These are phyloP conservation scores for Panulirus ornatus DNA, from an alignment of 1,140 invertebrate species.

Conservation along the genomic window DNA sequence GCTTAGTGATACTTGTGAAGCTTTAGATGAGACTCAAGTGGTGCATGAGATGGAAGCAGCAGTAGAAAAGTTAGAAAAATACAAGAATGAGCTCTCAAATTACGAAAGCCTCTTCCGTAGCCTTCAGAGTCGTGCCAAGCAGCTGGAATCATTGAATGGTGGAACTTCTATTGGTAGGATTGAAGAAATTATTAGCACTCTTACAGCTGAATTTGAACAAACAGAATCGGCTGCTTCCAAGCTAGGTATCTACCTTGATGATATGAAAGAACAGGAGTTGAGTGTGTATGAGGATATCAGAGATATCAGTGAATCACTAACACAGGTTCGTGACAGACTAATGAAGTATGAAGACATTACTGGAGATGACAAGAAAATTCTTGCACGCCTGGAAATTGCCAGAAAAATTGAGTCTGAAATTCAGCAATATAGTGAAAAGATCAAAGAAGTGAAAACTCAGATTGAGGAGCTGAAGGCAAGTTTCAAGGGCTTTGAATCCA, in stretches of 20 bases:
- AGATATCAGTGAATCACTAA: constrained; percentile 83
- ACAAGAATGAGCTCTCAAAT: constrained; percentile 90
- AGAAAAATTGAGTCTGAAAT: constrained; percentile 85
- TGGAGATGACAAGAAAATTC: constrained; percentile 90
- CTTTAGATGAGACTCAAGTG: constrained; percentile 85
- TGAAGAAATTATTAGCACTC: constrained; percentile 83
- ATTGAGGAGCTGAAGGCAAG: constrained; percentile 86
- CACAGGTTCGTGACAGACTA: constrained; percentile 89
- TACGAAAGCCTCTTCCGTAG: constrained; percentile 87
- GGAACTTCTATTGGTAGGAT: constrained; percentile 85
- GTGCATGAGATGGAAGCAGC: constrained; percentile 89
- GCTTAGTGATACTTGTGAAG: constrained; percentile 88
- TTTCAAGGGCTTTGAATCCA: constrained; percentile 89
- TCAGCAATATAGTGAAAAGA: constrained; percentile 81
- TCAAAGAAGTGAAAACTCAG: constrained; percentile 84
- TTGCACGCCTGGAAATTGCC: constrained; percentile 87
- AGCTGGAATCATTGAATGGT: constrained; percentile 89
- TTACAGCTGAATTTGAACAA: constrained; percentile 88
- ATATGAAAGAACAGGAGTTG: constrained; percentile 86
- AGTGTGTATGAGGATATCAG: constrained; percentile 86
- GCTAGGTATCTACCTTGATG: constrained; percentile 85
- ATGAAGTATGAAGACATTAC: constrained; percentile 95
- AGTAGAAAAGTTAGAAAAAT: constrained; percentile 87
- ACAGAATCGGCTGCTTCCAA: constrained; percentile 86
- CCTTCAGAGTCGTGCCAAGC: constrained; percentile 87